Base-by-base conservation (phyloP, 1,140 invertebrate genomes). In the Diabrotica undecimpunctata region DNA sequence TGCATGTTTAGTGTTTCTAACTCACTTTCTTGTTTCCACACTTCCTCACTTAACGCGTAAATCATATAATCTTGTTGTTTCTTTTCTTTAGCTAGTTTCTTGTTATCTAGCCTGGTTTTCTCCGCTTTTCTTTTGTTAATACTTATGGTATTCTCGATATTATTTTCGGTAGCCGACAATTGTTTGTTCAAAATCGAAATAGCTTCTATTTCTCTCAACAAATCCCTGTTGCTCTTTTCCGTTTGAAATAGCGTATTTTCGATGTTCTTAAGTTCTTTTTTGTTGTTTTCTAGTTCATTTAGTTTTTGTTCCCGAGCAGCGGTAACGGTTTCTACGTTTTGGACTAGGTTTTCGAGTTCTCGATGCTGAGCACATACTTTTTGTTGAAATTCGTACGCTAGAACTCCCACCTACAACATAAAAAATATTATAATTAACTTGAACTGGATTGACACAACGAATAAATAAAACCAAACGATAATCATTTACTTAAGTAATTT, bases 81-180 rank as follows among this genome's bases (percentile, higher is more conserved):
- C 69, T 85, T 84, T 66, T 85, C 81, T 46, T 80, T 79, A 8
- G 79, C 78, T n/a, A 83, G 68, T 14, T 75, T 72, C 35, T 71
- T 69, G 65, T 84, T 84, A 64, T 86, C 84, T 39, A 76, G 75
- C 14, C 76, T 74, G 69, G 83, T 82, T 74, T 85, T 85, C 68
- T 84, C 83, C 0, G 82, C 81, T 67, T 84, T 79, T 35, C 84
- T 77, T 66, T 84, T 81, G 68, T 80, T 84, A 55, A 84, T 77
- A 0, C 78, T 77, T 37, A 85, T 74, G 59, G 84, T 80, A 0
- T 81, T 81, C 66, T 84, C 81, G 0, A 83, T 80, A 64, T 84
- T 81, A 37, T 80, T 75, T 39, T 83, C 80, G 83, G 83, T 85
- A 25, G 74, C 62, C 37, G 81, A 78, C 66, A 84, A 76, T 73